Evolutionary conservation across 2,797 vertebrate genomes (phyloP), one percentile per base, ranked within the genome.

Genomic region (Tragelaphus eurycerus): DNA sequence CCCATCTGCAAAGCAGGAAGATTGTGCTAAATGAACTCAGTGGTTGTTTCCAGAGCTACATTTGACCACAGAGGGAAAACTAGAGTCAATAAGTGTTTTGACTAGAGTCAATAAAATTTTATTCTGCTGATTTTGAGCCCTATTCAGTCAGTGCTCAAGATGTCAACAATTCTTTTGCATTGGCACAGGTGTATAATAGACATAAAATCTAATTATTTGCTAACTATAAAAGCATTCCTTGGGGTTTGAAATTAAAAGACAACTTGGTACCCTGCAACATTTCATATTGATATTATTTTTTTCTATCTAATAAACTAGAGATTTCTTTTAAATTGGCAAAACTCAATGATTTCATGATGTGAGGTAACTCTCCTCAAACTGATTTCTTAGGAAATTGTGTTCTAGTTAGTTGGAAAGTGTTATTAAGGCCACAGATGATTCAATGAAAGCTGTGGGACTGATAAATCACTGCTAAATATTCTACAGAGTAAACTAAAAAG

Each of bases 231-330:
- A 74, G 15, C 54, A 62, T 64, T 79, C 34, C 43, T 21, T 83
- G 62, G 13, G 38, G n/a, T 91, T 96, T 87, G 64, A 79, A 96
- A 94, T 95, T 48, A 76, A 86, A 87, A 85, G 46, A 88, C 25
- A 34, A 34, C 9, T 82, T 96, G 60, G 64, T 2, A 54, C 25
- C 1, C 5, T 87, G 52, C 13, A 78, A 60, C 19, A 55, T 86
- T 93, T 96, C 78, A n/a, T 60, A 83, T 7, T 86, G 79, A 55
- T 93, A 91, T 31, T 6, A 97, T 50, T 59, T 31, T 79, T 95
- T 89, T 92, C 55, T 82, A 55, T 94, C 38, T 93, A 89, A 91
- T 93, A 93, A 96, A 55, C 79, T 76, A 27, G 38, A 52, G 43
- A 71, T 54, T 15, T 59, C 50, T 34, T 16, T 93, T 74, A 88